phyloP scores from a whole-genome alignment of 1,140 invertebrate species.

The Cydia splendana region DNA sequence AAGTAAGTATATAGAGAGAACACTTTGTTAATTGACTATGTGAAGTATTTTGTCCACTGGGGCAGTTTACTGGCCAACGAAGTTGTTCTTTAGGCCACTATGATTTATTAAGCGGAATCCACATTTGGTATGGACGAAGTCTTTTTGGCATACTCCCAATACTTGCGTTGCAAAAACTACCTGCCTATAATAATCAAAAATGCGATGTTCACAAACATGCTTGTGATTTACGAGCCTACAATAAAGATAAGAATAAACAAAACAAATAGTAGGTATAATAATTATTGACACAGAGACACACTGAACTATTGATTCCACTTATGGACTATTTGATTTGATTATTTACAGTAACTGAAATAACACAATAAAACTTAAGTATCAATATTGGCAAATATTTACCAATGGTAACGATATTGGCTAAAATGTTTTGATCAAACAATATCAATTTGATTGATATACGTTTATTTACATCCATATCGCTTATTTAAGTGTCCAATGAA shows the following conservation, averaged over 20 bases:
- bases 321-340: no score
- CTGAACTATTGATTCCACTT: no score
- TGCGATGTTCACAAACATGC: background rate
- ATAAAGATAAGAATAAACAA: background rate
- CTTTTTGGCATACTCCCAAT: background rate
- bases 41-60: background rate
- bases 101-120: constrained; percentile 17
- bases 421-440: background rate
- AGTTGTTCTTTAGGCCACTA: background rate
- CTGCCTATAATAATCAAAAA: background rate
- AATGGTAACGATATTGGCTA: background rate
- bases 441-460: background rate
- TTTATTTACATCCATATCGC: constrained; percentile 2
- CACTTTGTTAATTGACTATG: background rate
- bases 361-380: no score
- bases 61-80: background rate
- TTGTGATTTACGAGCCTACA: background rate
- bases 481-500: constrained; percentile 27
- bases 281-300: background rate
- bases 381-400: no score
- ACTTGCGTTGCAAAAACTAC: background rate
- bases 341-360: no score
- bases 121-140: constrained; percentile 14
- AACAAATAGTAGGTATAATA: background rate
- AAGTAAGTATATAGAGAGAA: background rate